Evolutionary conservation across 1,140 invertebrate genomes (phyloP).

Genomic region (Saccostrea glomerata): DNA sequence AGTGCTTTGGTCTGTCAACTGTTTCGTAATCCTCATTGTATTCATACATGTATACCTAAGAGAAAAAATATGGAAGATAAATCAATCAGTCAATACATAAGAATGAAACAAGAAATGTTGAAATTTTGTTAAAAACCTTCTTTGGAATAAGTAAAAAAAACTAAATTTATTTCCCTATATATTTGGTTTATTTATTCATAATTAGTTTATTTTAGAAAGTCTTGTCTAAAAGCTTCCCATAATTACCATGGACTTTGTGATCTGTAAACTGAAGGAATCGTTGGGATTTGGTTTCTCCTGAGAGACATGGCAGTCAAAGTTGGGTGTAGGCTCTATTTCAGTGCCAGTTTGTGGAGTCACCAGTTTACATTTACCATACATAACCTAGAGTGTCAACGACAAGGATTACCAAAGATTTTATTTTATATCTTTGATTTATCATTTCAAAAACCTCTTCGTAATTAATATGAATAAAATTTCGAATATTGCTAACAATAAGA

Average conservation of each 20-base stretch:
- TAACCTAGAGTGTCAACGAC: slow-evolving; percentile 44
- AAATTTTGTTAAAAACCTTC: background rate
- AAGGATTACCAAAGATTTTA: too few relatives aligned
- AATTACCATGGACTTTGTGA: slow-evolving; percentile 61
- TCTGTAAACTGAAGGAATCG: slow-evolving; percentile 52
- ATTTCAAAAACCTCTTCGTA: background rate
- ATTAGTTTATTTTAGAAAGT: too few relatives aligned
- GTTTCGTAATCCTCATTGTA: slow-evolving; percentile 66
- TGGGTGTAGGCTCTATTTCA: slow-evolving; percentile 64
- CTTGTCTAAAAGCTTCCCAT: too few relatives aligned
- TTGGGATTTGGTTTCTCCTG: slow-evolving; percentile 45
- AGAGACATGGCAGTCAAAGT: slow-evolving; percentile 65
- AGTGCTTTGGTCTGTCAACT: slow-evolving; percentile 59
- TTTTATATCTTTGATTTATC: background rate
- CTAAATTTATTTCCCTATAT: background rate
- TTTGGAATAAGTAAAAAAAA: background rate
- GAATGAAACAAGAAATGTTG: background rate
- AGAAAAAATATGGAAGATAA: background rate
- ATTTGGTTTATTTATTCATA: background rate
- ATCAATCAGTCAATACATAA: background rate
- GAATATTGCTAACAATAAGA: background rate
- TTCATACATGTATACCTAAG: slow-evolving; percentile 69
- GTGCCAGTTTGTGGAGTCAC: slow-evolving; percentile 43
- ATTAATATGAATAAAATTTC: background rate
- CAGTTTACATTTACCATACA: slow-evolving; percentile 59